Base-by-base conservation (phyloP, 2,797 vertebrate species). In the Phataginus tricuspis region DNA sequence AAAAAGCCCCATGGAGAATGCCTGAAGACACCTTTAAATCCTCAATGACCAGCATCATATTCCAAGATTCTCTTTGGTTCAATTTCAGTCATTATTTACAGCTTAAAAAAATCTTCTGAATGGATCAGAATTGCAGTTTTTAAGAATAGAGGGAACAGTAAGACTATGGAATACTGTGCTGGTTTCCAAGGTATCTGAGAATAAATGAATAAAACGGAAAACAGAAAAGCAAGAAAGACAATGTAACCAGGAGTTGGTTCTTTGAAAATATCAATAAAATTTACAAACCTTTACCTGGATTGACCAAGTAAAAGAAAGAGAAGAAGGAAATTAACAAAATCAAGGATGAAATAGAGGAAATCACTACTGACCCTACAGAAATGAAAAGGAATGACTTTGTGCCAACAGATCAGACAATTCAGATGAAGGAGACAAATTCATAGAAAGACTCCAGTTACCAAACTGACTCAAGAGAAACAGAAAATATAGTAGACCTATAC, bases 141-240 rank as follows among this genome's bases (percentile, higher is more conserved):
- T 84, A 79, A 90, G 42, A 72, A 15, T 61, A 72, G 83, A 96
- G 4, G 5, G 25, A 80, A 96, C 92, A 3, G 6, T 68, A 13
- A 59, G 45, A 79, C 13, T 63, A 59, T 85, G 8, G n/a, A 82
- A 86, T 86, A 86, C 11, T 86, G 2, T 88, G 64, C 42, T 96
- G 45, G 23, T 31, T 92, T 95, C 71, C 80, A 64, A 72, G 2
- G 10, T n/a, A 83, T 45, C 45, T 86, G 57, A 61, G 39, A 37
- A 90, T 79, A 95, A 89, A 78, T 68, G 13, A 90, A 74, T 78
- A 18, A 95, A 75, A 92, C 2, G 83, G 27, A 95, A 88, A 94
- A 80, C 53, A 95, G 45, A 78, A 92, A 86, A 78, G 72, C 11
- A 69, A 61, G 11, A 92, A 89, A 63, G 42, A 75, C 29, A 91